Evolutionary conservation across 2,888 invertebrate species (phyloP).

Genomic region (Lasioglossum pauxillum): DNA sequence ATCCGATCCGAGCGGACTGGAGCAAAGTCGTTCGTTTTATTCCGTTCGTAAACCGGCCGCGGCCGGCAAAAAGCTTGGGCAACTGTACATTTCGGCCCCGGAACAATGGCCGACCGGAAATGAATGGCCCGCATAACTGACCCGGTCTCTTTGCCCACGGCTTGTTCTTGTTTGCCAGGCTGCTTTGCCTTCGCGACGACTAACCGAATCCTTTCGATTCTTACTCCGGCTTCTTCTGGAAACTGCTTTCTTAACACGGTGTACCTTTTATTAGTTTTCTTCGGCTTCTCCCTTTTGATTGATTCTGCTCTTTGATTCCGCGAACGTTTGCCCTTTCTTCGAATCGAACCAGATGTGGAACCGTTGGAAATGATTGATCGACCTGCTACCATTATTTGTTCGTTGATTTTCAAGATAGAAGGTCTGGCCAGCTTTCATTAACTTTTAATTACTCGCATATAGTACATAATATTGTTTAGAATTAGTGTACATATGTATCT

Average conservation of each 20-base stretch:
- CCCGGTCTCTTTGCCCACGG: background rate
- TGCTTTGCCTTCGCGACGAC: background rate
- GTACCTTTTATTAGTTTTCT: background rate
- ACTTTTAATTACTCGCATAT: no score
- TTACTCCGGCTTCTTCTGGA: background rate
- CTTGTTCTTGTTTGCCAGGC: background rate
- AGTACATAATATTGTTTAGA: no score
- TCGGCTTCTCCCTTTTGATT: background rate
- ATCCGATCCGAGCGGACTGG: background rate
- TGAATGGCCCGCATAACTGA: slow-evolving; percentile 19
- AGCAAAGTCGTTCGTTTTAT: slow-evolving; percentile 1
- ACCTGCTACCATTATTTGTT: background rate
- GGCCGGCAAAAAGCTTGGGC: slow-evolving; percentile 23
- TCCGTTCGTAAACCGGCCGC: background rate
- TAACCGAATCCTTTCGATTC: background rate
- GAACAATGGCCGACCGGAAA: slow-evolving; percentile 26
- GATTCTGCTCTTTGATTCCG: background rate
- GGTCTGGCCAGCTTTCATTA: background rate
- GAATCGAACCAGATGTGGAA: background rate
- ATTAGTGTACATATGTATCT: no score
- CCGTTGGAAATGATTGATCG: background rate
- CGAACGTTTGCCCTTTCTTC: background rate
- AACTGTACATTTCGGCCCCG: slow-evolving; percentile 15
- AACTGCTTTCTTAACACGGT: background rate
- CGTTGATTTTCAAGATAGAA: background rate